Conservation (phyloP, 2,113 vertebrate genomes). For the Hypomesus transpacificus region DNA sequence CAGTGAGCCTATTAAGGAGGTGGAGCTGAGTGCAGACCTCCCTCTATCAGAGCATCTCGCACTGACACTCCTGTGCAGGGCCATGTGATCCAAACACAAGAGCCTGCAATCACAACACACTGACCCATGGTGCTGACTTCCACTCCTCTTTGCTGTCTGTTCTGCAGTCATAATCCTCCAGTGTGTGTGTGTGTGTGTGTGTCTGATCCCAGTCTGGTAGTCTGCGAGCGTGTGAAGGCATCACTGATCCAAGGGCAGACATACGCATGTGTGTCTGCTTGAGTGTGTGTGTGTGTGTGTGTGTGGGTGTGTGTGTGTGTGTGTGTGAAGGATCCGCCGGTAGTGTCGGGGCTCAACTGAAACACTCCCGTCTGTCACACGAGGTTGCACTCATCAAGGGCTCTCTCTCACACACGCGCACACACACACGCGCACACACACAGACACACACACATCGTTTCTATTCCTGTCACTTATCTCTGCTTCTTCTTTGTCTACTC, state of each 20-base stretch:
- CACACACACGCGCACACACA: neutral
- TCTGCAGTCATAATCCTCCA: neutral
- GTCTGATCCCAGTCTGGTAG: neutral
- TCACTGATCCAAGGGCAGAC: neutral
- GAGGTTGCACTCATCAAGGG: slow-evolving; percentile 42
- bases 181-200: slow-evolving; percentile 1
- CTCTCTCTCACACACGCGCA: neutral
- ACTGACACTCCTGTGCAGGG: slow-evolving; percentile 2
- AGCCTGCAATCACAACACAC: slow-evolving; percentile 44
- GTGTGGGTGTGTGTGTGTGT: slow-evolving; percentile 23
- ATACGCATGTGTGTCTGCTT: neutral
- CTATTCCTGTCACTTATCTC: slow-evolving; percentile 26
- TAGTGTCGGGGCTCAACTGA: slow-evolving; percentile 30
- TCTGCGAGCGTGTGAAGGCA: no score
- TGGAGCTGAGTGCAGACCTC: slow-evolving; percentile 25
- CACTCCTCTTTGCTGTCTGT: neutral
- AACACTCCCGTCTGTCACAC: slow-evolving; percentile 52
- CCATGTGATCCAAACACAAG: slow-evolving; percentile 31
- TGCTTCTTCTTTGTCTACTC: neutral
- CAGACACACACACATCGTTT: neutral
- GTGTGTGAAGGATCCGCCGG: slow-evolving; percentile 20
- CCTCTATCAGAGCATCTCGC: slow-evolving; percentile 25
- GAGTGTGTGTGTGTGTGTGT: slow-evolving; percentile 15
- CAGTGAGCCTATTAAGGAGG: slow-evolving; percentile 47
- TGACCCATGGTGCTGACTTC: slow-evolving; percentile 43